Evolutionary conservation across 2,888 invertebrate species (phyloP).

Genomic region (Parthenolecanium corni): DNA sequence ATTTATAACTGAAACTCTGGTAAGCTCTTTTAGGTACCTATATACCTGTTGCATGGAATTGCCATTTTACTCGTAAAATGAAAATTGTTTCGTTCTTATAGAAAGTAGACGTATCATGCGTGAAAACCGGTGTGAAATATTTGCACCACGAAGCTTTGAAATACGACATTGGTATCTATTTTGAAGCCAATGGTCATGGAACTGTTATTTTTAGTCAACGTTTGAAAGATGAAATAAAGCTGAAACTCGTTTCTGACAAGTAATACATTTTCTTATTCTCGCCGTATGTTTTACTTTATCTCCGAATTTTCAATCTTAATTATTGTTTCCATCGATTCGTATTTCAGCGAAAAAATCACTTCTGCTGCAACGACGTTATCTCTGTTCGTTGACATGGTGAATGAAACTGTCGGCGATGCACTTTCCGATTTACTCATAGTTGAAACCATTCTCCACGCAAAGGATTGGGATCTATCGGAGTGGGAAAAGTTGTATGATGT

Average conservation of each 20-base stretch:
- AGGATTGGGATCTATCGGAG: slow-evolving; percentile 62
- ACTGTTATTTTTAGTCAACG: slow-evolving; percentile 68
- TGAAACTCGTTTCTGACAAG: background rate
- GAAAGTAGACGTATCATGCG: slow-evolving; percentile 84
- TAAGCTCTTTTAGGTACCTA: slow-evolving; percentile 36
- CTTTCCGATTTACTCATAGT: slow-evolving; percentile 90
- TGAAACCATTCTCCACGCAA: slow-evolving; percentile 73
- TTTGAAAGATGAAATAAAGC: background rate
- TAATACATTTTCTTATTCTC: background rate
- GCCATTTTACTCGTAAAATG: background rate
- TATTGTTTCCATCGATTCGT: background rate
- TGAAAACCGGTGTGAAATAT: slow-evolving; percentile 92
- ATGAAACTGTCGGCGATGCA: slow-evolving; percentile 94
- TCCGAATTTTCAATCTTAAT: background rate
- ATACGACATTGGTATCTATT: slow-evolving; percentile 93
- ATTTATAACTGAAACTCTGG: slow-evolving; percentile 67
- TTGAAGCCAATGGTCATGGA: slow-evolving; percentile 99
- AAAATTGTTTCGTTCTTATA: slow-evolving; percentile 38
- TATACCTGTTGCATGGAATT: background rate
- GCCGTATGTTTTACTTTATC: background rate
- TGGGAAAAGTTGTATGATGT: slow-evolving; percentile 78
- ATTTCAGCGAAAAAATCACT: slow-evolving; percentile 16
- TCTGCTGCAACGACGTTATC: slow-evolving; percentile 48
- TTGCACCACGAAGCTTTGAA: slow-evolving; percentile 81
- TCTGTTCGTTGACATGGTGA: slow-evolving; percentile 70